Evolutionary conservation across 2,797 vertebrate genomes (phyloP).

Genomic region (Ctenopoma kingsleyae): DNA sequence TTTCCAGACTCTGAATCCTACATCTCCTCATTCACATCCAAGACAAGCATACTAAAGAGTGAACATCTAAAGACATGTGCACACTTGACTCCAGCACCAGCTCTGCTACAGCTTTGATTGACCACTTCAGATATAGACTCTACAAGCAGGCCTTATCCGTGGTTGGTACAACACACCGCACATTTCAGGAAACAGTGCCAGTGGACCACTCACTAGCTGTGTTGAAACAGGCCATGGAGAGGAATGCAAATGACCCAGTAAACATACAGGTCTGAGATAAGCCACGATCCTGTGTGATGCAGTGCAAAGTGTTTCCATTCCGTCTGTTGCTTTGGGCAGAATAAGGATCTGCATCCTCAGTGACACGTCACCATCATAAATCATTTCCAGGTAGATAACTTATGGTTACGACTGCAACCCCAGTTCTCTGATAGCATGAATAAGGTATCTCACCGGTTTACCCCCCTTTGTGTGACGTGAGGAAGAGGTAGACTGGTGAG

Average conservation of each 20-base stretch:
- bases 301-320: conserved; percentile 50
- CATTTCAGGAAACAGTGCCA: conserved; percentile 33
- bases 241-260: conserved; percentile 73
- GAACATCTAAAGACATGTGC: conserved; percentile 28
- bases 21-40: conserved; percentile 4
- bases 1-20: conserved; percentile 25
- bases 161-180: conserved; percentile 47
- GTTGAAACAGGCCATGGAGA: conserved; percentile 57
- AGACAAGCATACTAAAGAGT: conserved; percentile 1
- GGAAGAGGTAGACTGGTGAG: too few relatives aligned
- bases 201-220: conserved; percentile 42
- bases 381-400: too few relatives aligned
- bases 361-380: too few relatives aligned
- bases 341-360: not conserved
- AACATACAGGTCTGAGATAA: conserved; percentile 61
- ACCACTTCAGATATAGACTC: conserved; percentile 45
- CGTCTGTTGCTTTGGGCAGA: conserved; percentile 1
- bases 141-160: conserved; percentile 48
- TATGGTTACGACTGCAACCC: too few relatives aligned
- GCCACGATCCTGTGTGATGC: conserved; percentile 28
- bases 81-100: conserved; percentile 46
- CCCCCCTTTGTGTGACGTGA: too few relatives aligned
- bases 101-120: conserved; percentile 38
- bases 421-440: too few relatives aligned
- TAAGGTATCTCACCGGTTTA: too few relatives aligned